Evolutionary conservation across 2,113 vertebrate species (phyloP).

Genomic region (Myiozetetes cayanensis): DNA sequence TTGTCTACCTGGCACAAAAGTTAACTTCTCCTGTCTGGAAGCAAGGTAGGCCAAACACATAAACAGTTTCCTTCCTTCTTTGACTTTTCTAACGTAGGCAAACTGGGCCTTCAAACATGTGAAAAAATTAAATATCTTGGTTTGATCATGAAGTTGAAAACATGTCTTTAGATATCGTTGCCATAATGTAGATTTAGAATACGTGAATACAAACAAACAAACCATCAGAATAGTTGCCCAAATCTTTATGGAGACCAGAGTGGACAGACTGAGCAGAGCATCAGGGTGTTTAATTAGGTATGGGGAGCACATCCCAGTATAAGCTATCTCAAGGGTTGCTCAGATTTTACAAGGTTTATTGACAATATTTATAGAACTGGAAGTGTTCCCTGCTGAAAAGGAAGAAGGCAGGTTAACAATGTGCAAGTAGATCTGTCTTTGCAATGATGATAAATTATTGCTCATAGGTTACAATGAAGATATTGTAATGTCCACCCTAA

Average conservation of each 20-base stretch:
- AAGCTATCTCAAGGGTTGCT: not conserved
- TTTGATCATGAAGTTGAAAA: not conserved
- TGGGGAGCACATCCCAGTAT: not conserved
- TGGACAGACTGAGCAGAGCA: not conserved
- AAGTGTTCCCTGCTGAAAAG: conserved; percentile 24
- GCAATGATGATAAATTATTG: conserved; percentile 64
- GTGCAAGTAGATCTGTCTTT: conserved; percentile 20
- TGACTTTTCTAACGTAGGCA: not conserved
- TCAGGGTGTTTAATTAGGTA: not conserved
- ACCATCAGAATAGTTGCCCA: fast-evolving
- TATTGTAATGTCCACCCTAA: conserved; percentile 59
- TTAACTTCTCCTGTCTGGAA: not conserved
- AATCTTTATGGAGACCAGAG: not conserved
- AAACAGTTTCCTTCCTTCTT: not conserved
- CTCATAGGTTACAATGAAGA: conserved; percentile 19
- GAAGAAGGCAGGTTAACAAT: not conserved
- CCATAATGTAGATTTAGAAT: not conserved
- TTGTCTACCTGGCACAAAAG: not conserved
- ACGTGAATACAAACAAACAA: not conserved
- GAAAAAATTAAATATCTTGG: not conserved
- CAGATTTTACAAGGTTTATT: conserved; percentile 15
- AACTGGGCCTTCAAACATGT: not conserved
- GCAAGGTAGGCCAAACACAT: not conserved
- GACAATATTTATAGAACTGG: conserved; percentile 32
- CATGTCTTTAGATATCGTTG: not conserved